phyloP scores from a whole-genome alignment of 2,888 invertebrate genomes.

The Pyrrhosoma nymphula region DNA sequence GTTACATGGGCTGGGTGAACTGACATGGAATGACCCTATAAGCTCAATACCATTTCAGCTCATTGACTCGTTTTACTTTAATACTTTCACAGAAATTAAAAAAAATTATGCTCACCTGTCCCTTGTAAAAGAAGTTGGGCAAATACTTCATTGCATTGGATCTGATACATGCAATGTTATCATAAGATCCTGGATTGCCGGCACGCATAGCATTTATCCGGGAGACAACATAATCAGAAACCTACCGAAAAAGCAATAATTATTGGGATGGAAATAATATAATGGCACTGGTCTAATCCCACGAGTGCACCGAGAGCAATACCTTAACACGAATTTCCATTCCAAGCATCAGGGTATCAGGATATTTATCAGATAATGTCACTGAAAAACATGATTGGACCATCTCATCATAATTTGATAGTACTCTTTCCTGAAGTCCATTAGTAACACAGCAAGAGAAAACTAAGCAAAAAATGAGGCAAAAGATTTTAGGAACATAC shows the following conservation, averaged over 20 bases:
- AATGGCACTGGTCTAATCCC: neutral
- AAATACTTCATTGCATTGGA: slow-evolving; percentile 99
- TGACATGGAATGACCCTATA: too few relatives aligned
- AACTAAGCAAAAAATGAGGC: neutral
- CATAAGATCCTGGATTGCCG: slow-evolving; percentile 87
- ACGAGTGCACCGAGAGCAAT: neutral
- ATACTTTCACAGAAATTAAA: too few relatives aligned
- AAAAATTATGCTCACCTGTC: slow-evolving; percentile 83
- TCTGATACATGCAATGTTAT: slow-evolving; percentile 96
- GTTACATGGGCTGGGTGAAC: too few relatives aligned
- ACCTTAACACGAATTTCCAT: slow-evolving; percentile 98
- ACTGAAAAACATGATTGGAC: slow-evolving; percentile 80
- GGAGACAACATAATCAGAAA: slow-evolving; percentile 98
- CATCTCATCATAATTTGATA: neutral
- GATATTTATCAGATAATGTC: slow-evolving; percentile 94
- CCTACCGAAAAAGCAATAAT: slow-evolving; percentile 76
- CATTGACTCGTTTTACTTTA: too few relatives aligned
- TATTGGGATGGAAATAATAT: too few relatives aligned
- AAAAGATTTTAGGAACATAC: slow-evolving; percentile 77
- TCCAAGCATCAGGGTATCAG: slow-evolving; percentile 92
- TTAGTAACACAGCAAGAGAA: neutral
- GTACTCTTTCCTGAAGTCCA: neutral
- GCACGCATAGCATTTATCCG: slow-evolving; percentile 92
- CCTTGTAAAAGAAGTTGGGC: slow-evolving; percentile 97
- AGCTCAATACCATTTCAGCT: too few relatives aligned